Percentiles rank a stretch among this genome's conserved stretches.
Conservation (phyloP, 2,113 vertebrate genomes). For the Cyanocitta stelleri region DNA sequence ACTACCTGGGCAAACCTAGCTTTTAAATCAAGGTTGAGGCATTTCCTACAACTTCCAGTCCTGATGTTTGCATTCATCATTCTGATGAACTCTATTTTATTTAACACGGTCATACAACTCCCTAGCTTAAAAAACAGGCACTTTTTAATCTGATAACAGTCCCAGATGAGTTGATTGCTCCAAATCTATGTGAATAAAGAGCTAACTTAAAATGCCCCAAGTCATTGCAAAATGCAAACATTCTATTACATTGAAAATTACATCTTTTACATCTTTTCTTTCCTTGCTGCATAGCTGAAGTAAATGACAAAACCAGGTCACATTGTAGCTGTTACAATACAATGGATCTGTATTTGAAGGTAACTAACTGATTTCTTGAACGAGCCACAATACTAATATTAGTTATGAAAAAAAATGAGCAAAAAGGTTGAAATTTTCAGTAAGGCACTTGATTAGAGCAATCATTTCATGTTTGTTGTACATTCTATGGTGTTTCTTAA, state of each 20-base stretch:
- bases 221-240: background rate
- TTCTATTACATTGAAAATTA: background rate
- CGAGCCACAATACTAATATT: background rate
- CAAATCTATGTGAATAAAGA: background rate
- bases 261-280: background rate
- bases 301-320: background rate
- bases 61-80: background rate
- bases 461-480: background rate
- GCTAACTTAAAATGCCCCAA: background rate
- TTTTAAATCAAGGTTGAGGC: background rate
- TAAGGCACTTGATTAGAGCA: background rate
- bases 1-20: background rate
- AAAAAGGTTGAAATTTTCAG: background rate
- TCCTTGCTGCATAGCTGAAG: background rate
- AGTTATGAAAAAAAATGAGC: background rate
- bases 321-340: background rate
- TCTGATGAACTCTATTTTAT: background rate
- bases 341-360: background rate
- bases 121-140: background rate
- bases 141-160: background rate
- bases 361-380: background rate
- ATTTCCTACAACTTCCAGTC: background rate
- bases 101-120: accelerated
- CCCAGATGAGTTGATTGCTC: background rate
- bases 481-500: background rate